Base-by-base conservation (phyloP, 2,797 vertebrate species). In the Sebastes ruberrimus region DNA sequence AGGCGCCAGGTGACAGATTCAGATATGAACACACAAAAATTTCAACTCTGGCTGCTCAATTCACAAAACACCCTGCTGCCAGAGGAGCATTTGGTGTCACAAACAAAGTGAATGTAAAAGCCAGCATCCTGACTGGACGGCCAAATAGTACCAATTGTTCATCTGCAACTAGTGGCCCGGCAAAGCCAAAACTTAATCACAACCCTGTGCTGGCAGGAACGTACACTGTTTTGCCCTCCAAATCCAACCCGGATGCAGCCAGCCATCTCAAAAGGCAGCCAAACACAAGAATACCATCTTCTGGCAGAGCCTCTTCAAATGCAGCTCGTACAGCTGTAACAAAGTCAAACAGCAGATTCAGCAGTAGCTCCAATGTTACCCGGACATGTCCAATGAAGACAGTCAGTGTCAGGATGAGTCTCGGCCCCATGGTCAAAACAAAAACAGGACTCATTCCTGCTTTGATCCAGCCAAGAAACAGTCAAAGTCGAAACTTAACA, bases 391-490 rank as follows among this genome's bases (percentile, higher is more conserved):
- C 59, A 1, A 0, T 0, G 1, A 78, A 32, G 13, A 27, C 73
- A 0, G 6, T 14, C 28, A 46, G 59, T 56, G 16, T 4, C 52
- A 82, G 91, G 35, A 74, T 93, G 30, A 93, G 89, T 57, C 66
- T 91, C 0, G 90, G 86, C 0, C 88, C 88, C 2, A 11, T 92
- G 2, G 84, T 93, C 28, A 91, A 85, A 79, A 94, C 94, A 2
- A 93, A 79, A 87, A 94, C 93, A 0, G 92, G 92, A 20, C 90
- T 93, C 3, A 81, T 80, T 20, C 87, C 91, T 60, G 87, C 92
- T 7, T 71, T 88, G 22, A 85, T 55, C 4, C 83, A 86, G 32
- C 86, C 83, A 9, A 91, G 65, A 65, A 61, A 23, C 22, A 25
- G 3, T 49, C 62, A 5, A 33, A 38, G 5, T 27, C 84, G 30